phyloP scores from a whole-genome alignment of 2,888 invertebrate species.

The Drosophila robusta region DNA sequence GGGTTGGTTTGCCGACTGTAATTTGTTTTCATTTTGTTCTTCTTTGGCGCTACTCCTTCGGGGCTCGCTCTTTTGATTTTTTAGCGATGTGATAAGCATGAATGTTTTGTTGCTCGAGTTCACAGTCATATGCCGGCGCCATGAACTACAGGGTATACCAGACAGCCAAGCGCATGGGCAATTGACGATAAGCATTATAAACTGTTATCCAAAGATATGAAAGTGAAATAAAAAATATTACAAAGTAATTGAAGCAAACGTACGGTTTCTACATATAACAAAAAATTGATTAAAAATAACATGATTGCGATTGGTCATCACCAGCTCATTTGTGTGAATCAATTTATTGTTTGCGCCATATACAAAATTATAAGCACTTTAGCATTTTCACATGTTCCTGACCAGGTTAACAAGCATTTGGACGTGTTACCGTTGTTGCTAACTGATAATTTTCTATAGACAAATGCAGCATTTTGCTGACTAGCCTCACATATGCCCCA shows the following conservation, averaged over 20 bases:
- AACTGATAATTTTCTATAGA: background rate
- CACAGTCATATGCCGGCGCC: slow-evolving; percentile 27
- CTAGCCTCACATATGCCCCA: too few relatives aligned
- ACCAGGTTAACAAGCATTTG: background rate
- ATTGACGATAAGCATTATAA: slow-evolving; percentile 22
- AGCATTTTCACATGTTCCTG: background rate
- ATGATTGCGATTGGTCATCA: background rate
- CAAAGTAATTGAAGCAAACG: too few relatives aligned
- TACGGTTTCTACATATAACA: background rate
- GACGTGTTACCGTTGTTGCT: background rate
- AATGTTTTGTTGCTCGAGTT: slow-evolving; percentile 34
- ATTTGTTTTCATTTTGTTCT: slow-evolving; percentile 68
- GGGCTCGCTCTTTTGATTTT: slow-evolving; percentile 58
- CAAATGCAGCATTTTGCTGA: too few relatives aligned
- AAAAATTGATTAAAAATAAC: slow-evolving; percentile 6
- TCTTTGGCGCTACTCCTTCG: slow-evolving; percentile 51
- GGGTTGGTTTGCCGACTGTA: slow-evolving; percentile 5
- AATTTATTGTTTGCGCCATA: background rate
- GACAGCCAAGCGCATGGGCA: slow-evolving; percentile 3
- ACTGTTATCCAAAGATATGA: slow-evolving; percentile 14
- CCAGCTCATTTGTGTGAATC: background rate
- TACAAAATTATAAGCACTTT: too few relatives aligned
- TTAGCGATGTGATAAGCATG: slow-evolving; percentile 30
- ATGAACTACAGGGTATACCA: slow-evolving; percentile 15
- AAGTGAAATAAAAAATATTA: slow-evolving; percentile 3